Evolutionary conservation across 2,113 vertebrate species (phyloP).

Genomic region (Pipra filicauda): DNA sequence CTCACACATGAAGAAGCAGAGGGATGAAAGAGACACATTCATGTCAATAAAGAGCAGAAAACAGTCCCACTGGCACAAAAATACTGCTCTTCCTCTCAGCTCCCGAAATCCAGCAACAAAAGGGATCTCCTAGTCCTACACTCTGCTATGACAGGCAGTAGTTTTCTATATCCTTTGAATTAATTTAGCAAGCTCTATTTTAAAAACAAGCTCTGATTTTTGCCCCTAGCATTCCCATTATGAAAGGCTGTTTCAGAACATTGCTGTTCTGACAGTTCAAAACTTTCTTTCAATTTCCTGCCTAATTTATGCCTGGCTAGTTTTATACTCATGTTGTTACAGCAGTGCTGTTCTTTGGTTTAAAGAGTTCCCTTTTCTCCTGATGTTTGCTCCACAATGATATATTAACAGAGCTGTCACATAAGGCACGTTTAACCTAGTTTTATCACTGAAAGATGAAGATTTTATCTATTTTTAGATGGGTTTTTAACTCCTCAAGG

Average conservation of each 20-base stretch:
- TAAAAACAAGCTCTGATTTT: conserved; percentile 59
- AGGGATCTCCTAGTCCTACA: conserved; percentile 35
- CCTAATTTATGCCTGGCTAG: conserved; percentile 38
- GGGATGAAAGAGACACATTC: conserved; percentile 18
- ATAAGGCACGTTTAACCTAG: conserved; percentile 34
- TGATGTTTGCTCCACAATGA: conserved; percentile 6
- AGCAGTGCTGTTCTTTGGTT: neutral
- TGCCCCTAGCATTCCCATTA: conserved; percentile 51
- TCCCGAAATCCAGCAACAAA: conserved; percentile 19
- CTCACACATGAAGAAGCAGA: neutral
- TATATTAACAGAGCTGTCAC: conserved; percentile 15
- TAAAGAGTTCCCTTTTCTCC: conserved; percentile 34
- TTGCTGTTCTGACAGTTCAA: conserved; percentile 6
- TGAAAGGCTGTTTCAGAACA: conserved; percentile 58
- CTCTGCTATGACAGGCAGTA: neutral
- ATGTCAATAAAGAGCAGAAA: conserved; percentile 42
- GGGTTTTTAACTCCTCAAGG: neutral
- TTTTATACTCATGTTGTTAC: conserved; percentile 9
- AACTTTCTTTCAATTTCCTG: conserved; percentile 58
- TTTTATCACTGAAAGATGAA: conserved; percentile 22
- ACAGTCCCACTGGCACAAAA: conserved; percentile 1
- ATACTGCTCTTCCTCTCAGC: neutral
- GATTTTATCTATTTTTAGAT: conserved; percentile 30
- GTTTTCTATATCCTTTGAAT: conserved; percentile 32
- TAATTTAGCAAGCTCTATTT: conserved; percentile 46